Percentiles rank a stretch among this genome's conserved stretches.
These are phyloP conservation scores for Herminia tarsipennalis DNA, from an alignment of 2,888 invertebrate genomes.

Conservation along the genomic window DNA sequence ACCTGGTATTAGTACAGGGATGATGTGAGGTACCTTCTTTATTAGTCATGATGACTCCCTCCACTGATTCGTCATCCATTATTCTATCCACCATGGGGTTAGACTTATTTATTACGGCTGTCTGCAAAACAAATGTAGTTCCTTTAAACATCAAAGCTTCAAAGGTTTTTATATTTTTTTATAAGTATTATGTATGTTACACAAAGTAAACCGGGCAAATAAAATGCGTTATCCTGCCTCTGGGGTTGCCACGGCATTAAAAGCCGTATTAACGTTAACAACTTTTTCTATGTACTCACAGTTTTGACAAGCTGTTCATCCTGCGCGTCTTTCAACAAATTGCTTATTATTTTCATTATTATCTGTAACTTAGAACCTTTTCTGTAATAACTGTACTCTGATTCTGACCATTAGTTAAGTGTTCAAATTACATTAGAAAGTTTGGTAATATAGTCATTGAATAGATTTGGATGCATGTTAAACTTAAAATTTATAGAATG, in stretches of 20 bases:
- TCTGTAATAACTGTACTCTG: no score
- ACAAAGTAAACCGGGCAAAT: no score
- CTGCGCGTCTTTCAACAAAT: conserved; percentile 63
- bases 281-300: conserved; percentile 49
- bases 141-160: no score
- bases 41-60: conserved; percentile 75
- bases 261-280: neutral
- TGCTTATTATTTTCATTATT: conserved; percentile 69
- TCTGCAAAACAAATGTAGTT: conserved; percentile 58
- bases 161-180: no score
- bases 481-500: no score
- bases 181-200: no score
- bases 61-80: conserved; percentile 77
- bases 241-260: no score
- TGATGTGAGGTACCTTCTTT: conserved; percentile 60
- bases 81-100: conserved; percentile 76
- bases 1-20: neutral
- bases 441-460: no score
- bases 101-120: conserved; percentile 58
- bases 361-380: neutral
- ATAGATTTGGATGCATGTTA: no score
- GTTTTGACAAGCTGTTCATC: conserved; percentile 70
- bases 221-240: no score
- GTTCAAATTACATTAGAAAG: no score
- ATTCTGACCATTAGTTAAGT: no score